A percentile compares a stretch with the other conserved stretches of the same genome.
Evolutionary conservation across 2,888 invertebrate genomes (phyloP).

Genomic region (Caenorhabditis zanzibari): DNA sequence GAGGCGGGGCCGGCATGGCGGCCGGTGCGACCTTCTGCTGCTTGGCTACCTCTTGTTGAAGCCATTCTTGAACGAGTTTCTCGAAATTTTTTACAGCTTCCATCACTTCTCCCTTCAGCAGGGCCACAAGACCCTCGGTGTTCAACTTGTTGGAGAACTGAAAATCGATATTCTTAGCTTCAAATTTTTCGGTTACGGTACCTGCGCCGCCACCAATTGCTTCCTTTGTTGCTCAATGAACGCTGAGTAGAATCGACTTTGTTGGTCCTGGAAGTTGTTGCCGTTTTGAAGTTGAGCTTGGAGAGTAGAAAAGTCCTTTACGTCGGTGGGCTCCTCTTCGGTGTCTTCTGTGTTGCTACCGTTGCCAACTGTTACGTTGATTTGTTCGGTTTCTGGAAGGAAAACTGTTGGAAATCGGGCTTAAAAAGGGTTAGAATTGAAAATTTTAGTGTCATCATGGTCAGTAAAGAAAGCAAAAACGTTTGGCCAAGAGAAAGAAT

Average conservation of each 20-base stretch:
- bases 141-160: conserved; percentile 48
- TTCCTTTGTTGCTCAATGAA: conserved; percentile 87
- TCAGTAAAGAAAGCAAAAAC: not conserved
- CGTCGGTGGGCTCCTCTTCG: conserved; percentile 30
- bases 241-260: conserved; percentile 94
- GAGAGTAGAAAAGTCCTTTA: conserved; percentile 60
- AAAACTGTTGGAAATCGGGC: not conserved
- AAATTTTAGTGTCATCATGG: not conserved
- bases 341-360: conserved; percentile 29
- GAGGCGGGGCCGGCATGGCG: not conserved
- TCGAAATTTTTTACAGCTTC: conserved; percentile 92
- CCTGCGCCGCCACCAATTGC: conserved; percentile 64
- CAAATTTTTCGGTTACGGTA: not conserved
- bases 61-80: conserved; percentile 86
- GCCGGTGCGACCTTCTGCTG: conserved; percentile 15
- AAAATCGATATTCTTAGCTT: too few relatives aligned
- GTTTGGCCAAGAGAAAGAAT: too few relatives aligned
- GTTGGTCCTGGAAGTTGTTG: conserved; percentile 87
- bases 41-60: conserved; percentile 54
- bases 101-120: conserved; percentile 93
- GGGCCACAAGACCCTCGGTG: conserved; percentile 91
- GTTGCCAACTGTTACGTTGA: conserved; percentile 49
- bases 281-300: conserved; percentile 70
- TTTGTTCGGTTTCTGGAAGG: conserved; percentile 52
- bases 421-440: not conserved